A percentile compares a stretch with the other conserved stretches of the same genome.
Evolutionary conservation across 1,140 invertebrate species (phyloP).

Genomic region (Venustaconcha ellipsiformis): DNA sequence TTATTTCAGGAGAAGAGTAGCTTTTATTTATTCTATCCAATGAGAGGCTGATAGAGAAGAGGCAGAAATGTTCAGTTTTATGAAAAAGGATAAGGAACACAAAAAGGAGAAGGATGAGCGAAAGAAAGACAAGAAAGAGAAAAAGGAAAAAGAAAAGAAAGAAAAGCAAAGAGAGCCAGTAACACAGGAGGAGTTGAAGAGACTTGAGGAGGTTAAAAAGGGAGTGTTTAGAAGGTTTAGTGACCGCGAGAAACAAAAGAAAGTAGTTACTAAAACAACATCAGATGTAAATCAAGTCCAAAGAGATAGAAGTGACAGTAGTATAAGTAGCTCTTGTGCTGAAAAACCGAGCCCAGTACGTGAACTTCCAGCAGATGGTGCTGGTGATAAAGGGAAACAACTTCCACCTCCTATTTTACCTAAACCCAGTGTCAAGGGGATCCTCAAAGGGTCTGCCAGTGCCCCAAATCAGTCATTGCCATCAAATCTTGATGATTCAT

Average conservation of each 20-base stretch:
- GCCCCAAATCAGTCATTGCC: conserved; percentile 29
- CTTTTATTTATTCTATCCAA: no score
- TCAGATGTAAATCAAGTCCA: conserved; percentile 29
- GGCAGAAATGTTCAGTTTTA: conserved; percentile 65
- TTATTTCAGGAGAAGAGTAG: no score
- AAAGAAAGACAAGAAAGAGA: conserved; percentile 80
- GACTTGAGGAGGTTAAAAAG: conserved; percentile 68
- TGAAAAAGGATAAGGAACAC: conserved; percentile 75
- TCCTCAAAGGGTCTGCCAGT: conserved; percentile 51
- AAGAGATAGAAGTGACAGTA: conserved; percentile 55
- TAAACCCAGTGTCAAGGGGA: conserved; percentile 52
- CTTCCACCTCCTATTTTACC: conserved; percentile 40
- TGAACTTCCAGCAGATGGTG: conserved; percentile 32
- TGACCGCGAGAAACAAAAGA: conserved; percentile 46
- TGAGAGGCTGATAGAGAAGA: no score
- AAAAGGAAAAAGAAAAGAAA: conserved; percentile 76
- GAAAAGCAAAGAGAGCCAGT: conserved; percentile 79
- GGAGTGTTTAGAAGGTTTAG: conserved; percentile 59
- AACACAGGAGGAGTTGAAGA: conserved; percentile 65
- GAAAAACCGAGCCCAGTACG: conserved; percentile 45
- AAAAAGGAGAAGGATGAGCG: conserved; percentile 88
- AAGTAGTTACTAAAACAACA: conserved; percentile 19
- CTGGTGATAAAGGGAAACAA: conserved; percentile 17
- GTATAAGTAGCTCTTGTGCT: conserved; percentile 40
- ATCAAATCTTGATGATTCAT: conserved; percentile 55